phyloP scores from a whole-genome alignment of 2,113 vertebrate species.

The Phrynosoma blainvillii region DNA sequence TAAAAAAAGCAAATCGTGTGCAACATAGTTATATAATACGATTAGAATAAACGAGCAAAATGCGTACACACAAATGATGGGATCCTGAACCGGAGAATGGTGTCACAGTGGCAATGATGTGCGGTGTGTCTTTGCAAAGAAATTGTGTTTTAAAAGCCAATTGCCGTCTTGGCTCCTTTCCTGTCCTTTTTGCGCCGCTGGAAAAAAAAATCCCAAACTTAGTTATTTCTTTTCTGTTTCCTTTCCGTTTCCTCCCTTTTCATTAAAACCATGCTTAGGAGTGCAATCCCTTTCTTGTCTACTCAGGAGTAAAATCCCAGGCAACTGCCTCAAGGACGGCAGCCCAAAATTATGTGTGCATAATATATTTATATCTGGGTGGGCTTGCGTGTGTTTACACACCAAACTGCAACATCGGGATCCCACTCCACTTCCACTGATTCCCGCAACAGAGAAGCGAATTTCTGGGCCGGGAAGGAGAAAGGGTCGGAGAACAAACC shows the following conservation, averaged over 20 bases:
- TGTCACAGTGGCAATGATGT: conserved; percentile 66
- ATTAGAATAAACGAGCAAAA: conserved; percentile 54
- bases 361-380: not conserved
- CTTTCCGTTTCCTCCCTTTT: not conserved
- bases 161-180: not conserved
- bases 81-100: conserved; percentile 68
- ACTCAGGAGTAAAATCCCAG: no score
- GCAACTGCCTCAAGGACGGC: no score
- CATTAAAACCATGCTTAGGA: not conserved
- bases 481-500: not conserved
- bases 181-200: not conserved
- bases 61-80: conserved; percentile 79
- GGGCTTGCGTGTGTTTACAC: no score
- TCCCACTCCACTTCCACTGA: conserved; percentile 42
- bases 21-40: conserved; percentile 83
- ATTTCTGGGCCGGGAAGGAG: not conserved
- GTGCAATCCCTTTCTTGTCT: no score
- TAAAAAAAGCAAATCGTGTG: conserved; percentile 80
- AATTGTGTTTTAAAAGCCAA: conserved; percentile 51
- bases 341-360: no score
- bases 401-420: conserved; percentile 41
- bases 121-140: conserved; percentile 3
- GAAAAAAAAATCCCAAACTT: no score
- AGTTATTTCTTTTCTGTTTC: no score
- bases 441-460: conserved; percentile 67